phyloP scores from a whole-genome alignment of 2,888 invertebrate species.

The Sussaba pulchella region DNA sequence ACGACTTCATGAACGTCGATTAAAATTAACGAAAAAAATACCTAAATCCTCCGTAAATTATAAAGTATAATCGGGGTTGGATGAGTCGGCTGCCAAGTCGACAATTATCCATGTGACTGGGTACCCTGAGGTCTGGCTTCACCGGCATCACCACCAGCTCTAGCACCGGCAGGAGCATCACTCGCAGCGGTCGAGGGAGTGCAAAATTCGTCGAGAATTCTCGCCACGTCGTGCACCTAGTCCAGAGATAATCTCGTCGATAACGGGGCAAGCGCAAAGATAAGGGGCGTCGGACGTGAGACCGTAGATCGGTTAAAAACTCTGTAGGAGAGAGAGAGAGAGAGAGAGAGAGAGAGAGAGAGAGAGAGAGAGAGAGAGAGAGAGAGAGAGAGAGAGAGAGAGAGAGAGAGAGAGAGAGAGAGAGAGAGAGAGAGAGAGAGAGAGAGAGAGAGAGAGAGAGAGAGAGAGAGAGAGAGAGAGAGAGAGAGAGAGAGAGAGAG shows the following conservation, averaged over 20 bases:
- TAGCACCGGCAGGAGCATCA: not conserved
- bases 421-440: too few relatives aligned
- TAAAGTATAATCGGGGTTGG: constrained; percentile 16
- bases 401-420: too few relatives aligned
- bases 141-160: not conserved
- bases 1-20: too few relatives aligned
- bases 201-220: constrained; percentile 48
- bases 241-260: constrained; percentile 59
- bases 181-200: constrained; percentile 5
- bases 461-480: too few relatives aligned
- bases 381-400: too few relatives aligned
- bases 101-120: constrained; percentile 29
- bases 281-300: constrained; percentile 17
- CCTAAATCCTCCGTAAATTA: too few relatives aligned
- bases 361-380: constrained; percentile 45
- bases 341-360: constrained; percentile 36
- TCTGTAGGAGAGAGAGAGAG: not conserved
- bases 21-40: too few relatives aligned
- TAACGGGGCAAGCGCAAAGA: constrained; percentile 34
- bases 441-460: too few relatives aligned
- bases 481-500: too few relatives aligned
- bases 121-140: not conserved
- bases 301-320: too few relatives aligned
- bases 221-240: constrained; percentile 56
- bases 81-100: constrained; percentile 23